A percentile compares a stretch with the other conserved stretches of the same genome.
phyloP scores from a whole-genome alignment of 2,113 vertebrate genomes.

The Lophura nycthemera region DNA sequence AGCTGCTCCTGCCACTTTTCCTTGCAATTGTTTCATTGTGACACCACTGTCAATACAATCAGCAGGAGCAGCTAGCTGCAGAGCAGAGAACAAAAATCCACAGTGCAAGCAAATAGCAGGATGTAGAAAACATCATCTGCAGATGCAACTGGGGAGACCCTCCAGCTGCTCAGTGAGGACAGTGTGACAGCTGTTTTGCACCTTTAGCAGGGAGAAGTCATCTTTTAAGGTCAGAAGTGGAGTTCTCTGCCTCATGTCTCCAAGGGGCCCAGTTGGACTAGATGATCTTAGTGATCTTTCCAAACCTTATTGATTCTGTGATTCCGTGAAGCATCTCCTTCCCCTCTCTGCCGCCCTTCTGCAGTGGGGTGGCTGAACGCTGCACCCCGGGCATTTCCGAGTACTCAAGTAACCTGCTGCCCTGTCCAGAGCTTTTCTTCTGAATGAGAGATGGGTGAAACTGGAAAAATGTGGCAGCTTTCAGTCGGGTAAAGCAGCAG shows the following conservation, averaged over 20 bases:
- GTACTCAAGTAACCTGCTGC: neutral
- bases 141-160: neutral
- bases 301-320: too few relatives aligned
- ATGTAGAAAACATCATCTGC: neutral
- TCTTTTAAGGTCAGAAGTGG: neutral
- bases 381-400: neutral
- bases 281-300: too few relatives aligned
- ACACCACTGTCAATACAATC: neutral
- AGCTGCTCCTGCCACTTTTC: neutral
- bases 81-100: neutral
- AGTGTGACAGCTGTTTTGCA: neutral
- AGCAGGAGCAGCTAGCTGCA: neutral
- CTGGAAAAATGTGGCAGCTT: neutral
- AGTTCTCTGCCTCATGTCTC: accelerated
- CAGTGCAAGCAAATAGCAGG: neutral
- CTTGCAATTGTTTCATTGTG: neutral
- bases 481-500: too few relatives aligned
- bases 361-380: neutral
- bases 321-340: neutral
- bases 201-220: neutral
- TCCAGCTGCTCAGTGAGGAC: neutral
- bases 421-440: neutral
- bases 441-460: neutral
- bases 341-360: neutral
- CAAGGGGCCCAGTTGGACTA: neutral